Conservation (phyloP, 2,888 invertebrate genomes). For the Pollenia amentaria region DNA sequence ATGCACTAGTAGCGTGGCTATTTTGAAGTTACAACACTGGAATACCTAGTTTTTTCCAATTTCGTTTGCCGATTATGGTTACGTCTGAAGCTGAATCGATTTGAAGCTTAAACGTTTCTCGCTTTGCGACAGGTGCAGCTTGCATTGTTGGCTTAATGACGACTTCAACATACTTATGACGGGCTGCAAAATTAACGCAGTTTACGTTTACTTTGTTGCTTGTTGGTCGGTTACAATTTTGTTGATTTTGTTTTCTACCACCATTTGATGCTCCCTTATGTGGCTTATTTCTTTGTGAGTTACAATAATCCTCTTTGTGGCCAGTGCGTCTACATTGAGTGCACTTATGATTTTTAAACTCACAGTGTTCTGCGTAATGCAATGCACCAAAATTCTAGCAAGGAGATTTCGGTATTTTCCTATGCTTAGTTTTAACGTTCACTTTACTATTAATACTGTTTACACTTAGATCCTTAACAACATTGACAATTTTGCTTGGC, state of each 20-base stretch:
- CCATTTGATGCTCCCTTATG: neutral
- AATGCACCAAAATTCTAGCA: neutral
- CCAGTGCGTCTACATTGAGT: neutral
- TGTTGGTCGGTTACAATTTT: neutral
- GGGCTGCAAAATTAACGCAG: slow-evolving; percentile 13
- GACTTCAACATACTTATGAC: slow-evolving; percentile 27
- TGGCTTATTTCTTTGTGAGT: neutral
- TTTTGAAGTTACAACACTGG: neutral
- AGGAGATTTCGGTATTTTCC: neutral
- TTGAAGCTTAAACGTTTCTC: slow-evolving; percentile 1
- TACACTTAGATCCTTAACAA: neutral
- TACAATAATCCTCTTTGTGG: slow-evolving; percentile 8
- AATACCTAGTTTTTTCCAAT: neutral
- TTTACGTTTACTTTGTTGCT: slow-evolving; percentile 13
- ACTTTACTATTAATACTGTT: neutral
- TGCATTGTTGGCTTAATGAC: slow-evolving; percentile 1
- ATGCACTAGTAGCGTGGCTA: slow-evolving; percentile 1
- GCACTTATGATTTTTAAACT: slow-evolving; percentile 12
- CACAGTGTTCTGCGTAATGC: slow-evolving; percentile 9
- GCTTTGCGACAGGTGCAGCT: neutral
- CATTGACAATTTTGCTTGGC: no score
- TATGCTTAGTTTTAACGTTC: neutral
- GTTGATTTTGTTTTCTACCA: neutral
- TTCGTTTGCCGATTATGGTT: neutral
- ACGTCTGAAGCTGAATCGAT: slow-evolving; percentile 16